Evolutionary conservation across 1,140 invertebrate genomes (phyloP), one percentile per base, ranked within the genome.

Genomic region (Sweltsa coloradensis): DNA sequence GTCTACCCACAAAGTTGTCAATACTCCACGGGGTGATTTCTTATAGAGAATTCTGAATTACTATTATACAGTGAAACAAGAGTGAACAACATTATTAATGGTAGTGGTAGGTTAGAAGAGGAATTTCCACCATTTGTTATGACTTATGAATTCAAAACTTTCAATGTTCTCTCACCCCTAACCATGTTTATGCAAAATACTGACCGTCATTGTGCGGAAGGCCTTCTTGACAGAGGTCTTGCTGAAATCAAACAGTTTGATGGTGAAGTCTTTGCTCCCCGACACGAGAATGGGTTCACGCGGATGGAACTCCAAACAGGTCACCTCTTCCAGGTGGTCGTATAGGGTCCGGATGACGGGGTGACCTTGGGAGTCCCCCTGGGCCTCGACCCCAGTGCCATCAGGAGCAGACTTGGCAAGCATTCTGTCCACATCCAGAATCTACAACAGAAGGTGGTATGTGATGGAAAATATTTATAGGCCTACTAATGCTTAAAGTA

Each of bases 261-360:
- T 81, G 4, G 89, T 92, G 58, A 83, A 89, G 64, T 99, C 96
- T 43, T 83, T 75, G 31, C 90, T 93, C 0, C 94, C 96, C 5
- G 93, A 97, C 0, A 88, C 86, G 18, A 99, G 71, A 56, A 98
- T 85, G 51, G 91, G 88, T 56, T 90, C 86, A 36, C 79, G 76
- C 0, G 96, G 96, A 70, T 99, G 96, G 69, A 99, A 99, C 57
- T 96, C 91, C 16, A 99, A 64, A 56, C 85, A 89, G 0, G 92
- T 96, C 0, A 99, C 94, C 74, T 99, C 96, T 68, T 96, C 93
- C 37, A 89, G 79, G 63, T 99, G 95, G 67, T 98, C 96, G 62
- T 98, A 99, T n/a, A 99, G 68, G 5, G 96, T 99, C 48, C 95
- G 74, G 52, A 99, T 98, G 24, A 99, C 95, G 2, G 96, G 96